These are phyloP conservation scores for Paramormyrops hopkinsi DNA, from an alignment of 2,797 vertebrate species.

Conservation along the genomic window DNA sequence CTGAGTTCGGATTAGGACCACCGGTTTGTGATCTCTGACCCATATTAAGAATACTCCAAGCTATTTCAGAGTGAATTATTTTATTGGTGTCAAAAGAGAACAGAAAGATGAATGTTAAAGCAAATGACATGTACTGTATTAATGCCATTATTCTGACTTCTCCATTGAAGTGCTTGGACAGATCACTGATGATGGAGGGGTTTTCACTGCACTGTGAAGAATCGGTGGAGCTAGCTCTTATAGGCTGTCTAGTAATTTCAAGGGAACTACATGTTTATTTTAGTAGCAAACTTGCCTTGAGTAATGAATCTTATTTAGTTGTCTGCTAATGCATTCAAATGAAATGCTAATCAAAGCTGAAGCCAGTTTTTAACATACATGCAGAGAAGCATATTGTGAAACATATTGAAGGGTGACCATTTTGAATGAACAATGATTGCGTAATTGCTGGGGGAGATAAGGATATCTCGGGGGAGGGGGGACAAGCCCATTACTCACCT, in stretches of 20 bases:
- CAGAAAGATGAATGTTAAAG: background rate
- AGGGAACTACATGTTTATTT: constrained; percentile 4
- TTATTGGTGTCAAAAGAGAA: background rate
- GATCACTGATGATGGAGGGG: background rate
- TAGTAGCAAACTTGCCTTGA: background rate
- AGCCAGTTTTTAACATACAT: background rate
- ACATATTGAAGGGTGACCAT: background rate
- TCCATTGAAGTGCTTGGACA: background rate
- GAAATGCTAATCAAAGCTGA: background rate
- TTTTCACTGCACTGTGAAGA: background rate
- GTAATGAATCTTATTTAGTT: constrained; percentile 7
- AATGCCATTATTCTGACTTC: background rate
- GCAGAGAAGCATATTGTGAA: background rate
- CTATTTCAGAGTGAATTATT: background rate
- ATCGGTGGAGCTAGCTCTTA: background rate
- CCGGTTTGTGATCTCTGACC: background rate
- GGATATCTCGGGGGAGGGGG: background rate
- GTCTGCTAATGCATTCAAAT: background rate
- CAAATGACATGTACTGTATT: background rate
- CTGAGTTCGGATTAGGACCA: background rate
- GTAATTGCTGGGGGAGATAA: background rate
- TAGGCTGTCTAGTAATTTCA: background rate
- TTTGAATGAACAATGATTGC: background rate
- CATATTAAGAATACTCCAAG: background rate
- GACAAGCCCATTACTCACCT: background rate